phyloP scores from a whole-genome alignment of 1,140 invertebrate species.

The Drosophila ambigua region DNA sequence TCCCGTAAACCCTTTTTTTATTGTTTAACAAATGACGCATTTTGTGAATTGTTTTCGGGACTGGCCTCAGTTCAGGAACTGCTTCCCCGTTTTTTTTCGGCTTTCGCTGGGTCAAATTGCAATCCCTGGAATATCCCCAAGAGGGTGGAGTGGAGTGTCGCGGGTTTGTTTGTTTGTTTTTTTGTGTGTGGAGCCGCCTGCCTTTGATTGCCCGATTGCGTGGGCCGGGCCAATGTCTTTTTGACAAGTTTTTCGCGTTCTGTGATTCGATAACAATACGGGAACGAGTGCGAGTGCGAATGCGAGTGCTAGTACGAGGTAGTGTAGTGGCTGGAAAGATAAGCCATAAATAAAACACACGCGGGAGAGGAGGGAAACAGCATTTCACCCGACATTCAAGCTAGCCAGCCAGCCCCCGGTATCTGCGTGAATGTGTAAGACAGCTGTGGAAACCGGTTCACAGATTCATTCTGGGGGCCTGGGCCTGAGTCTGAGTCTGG shows the following conservation, averaged over 20 bases:
- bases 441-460: constrained; percentile 57
- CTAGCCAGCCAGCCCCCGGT: constrained; percentile 1
- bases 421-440: constrained; percentile 34
- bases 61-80: background rate
- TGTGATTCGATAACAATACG: constrained; percentile 57
- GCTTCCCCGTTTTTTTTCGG: constrained; percentile 20
- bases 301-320: background rate
- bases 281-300: background rate
- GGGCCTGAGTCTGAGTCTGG: constrained; percentile 26
- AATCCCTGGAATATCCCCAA: constrained; percentile 36
- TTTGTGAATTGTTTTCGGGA: constrained; percentile 12
- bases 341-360: constrained; percentile 68
- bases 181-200: constrained; percentile 2
- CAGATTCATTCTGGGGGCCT: constrained; percentile 28
- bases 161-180: constrained; percentile 14
- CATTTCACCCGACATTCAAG: constrained; percentile 23
- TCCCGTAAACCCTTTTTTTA: background rate
- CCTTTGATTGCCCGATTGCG: constrained; percentile 55
- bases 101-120: constrained; percentile 34
- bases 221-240: constrained; percentile 46
- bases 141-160: background rate
- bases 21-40: constrained; percentile 27
- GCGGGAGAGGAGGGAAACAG: constrained; percentile 25
- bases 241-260: constrained; percentile 40
- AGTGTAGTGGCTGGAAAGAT: constrained; percentile 49